Evolutionary conservation across 2,797 vertebrate species (phyloP).

Genomic region (Lophotriccus pileatus): DNA sequence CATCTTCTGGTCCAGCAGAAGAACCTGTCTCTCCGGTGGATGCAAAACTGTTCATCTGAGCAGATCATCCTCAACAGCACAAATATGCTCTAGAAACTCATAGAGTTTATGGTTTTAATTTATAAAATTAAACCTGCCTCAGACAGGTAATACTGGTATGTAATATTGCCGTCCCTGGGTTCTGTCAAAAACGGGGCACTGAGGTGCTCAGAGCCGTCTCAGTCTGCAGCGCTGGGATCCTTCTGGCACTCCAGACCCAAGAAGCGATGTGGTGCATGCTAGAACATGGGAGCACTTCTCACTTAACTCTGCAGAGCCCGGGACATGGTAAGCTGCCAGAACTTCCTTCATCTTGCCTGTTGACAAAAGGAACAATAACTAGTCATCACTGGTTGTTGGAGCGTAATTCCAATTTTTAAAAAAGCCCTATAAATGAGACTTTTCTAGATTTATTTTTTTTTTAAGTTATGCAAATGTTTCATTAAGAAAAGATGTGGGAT

Average conservation of each 20-base stretch:
- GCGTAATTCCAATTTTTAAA: slow-evolving; percentile 26
- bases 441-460: background rate
- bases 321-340: slow-evolving; percentile 74
- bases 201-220: slow-evolving; percentile 72
- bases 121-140: slow-evolving; percentile 82
- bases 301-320: slow-evolving; percentile 76
- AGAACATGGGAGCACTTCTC: slow-evolving; percentile 72
- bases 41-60: slow-evolving; percentile 73
- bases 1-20: slow-evolving; percentile 74
- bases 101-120: slow-evolving; percentile 80
- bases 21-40: slow-evolving; percentile 65
- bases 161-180: slow-evolving; percentile 72
- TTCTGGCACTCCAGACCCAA: slow-evolving; percentile 74
- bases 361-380: slow-evolving; percentile 83
- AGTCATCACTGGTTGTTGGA: slow-evolving; percentile 71
- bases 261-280: slow-evolving; percentile 69
- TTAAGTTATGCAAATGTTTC: slow-evolving; percentile 28
- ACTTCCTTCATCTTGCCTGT: slow-evolving; percentile 81
- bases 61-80: slow-evolving; percentile 74
- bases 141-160: slow-evolving; percentile 75
- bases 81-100: slow-evolving; percentile 77
- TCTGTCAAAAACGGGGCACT: slow-evolving; percentile 66
- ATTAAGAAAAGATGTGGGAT: background rate
- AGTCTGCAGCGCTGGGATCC: slow-evolving; percentile 72
- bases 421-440: slow-evolving; percentile 36